Conservation (phyloP, 2,797 vertebrate genomes). For the Falco columbarius region DNA sequence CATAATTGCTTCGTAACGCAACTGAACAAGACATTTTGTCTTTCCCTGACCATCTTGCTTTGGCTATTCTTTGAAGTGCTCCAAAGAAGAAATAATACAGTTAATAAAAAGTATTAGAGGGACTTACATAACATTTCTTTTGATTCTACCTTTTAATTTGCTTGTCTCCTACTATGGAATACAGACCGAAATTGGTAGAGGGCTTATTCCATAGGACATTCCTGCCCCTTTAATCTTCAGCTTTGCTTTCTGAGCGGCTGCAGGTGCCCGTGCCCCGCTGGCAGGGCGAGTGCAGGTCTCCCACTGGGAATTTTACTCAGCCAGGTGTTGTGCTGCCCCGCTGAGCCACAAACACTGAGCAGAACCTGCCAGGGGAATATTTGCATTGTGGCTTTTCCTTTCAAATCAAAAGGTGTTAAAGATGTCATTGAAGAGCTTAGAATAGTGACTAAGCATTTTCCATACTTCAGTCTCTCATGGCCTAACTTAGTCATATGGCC, state of each 20-base stretch:
- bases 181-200: conserved; percentile 74
- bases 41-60: conserved; percentile 4
- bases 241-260: conserved; percentile 83
- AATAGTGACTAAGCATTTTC: conserved; percentile 78
- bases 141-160: conserved; percentile 56
- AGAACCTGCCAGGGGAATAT: conserved; percentile 80
- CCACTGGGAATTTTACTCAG: conserved; percentile 88
- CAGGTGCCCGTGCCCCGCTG: conserved; percentile 79
- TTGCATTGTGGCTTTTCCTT: conserved; percentile 77
- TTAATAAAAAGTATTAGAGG: neutral
- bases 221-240: conserved; percentile 83
- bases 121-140: conserved; percentile 26
- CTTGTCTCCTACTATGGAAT: conserved; percentile 74
- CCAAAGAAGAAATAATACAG: neutral
- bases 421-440: conserved; percentile 73
- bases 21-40: neutral
- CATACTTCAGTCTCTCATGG: conserved; percentile 64
- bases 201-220: conserved; percentile 69
- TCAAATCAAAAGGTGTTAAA: conserved; percentile 73
- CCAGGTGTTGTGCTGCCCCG: conserved; percentile 82
- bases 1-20: neutral
- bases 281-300: conserved; percentile 82
- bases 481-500: conserved; percentile 71
- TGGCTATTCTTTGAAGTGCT: neutral
- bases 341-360: conserved; percentile 87